Base-by-base conservation (phyloP, 1,140 invertebrate species). In the Maconellicoccus hirsutus region DNA sequence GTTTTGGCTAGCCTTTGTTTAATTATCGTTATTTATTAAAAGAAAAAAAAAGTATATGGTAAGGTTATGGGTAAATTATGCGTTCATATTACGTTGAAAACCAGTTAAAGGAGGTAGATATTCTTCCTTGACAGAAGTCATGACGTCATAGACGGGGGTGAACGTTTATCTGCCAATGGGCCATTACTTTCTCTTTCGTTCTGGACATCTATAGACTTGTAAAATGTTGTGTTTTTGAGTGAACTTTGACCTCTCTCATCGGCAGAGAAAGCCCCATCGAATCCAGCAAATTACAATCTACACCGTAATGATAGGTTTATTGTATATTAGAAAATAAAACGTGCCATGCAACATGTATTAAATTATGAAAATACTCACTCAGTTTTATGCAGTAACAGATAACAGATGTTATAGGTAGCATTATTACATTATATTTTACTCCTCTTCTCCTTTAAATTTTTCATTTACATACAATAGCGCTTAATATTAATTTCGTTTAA, bases 111-210 rank as follows among this genome's bases (percentile, higher is more conserved):
- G 16, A 52, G 22, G 21, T 22, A 66, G 22, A 66, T 22, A 66
- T 66, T 66, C 61, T 26, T 66, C 61, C 61, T 66, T 26, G 61
- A 66, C 61, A 66, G 61, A 66, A 25, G 25, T 66, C 61, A 26
- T 66, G 61, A 66, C 61, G 61, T 66, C 61, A 66, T 19, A 14
- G 61, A 66, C 61, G 61, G 61, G 25, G 61, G 61, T 66, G 61
- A 66, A 26, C 61, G 21, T 26, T 26, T 23, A 26, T 66, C 61
- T 26, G 61, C 61, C 61, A 26, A 66, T 66, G 61, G 61, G 25
- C 61, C 61, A 66, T 66, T 66, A 66, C 61, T 66, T 66, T 66
- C 61, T 66, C 61, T 66, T 66, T 66, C 61, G 61, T 66, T 66
- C 22, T 26, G 25, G 61, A 23, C 61, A 26, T 66, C 21, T 23